Base-by-base conservation (phyloP, 1,140 invertebrate genomes). In the Musca vetustissima region DNA sequence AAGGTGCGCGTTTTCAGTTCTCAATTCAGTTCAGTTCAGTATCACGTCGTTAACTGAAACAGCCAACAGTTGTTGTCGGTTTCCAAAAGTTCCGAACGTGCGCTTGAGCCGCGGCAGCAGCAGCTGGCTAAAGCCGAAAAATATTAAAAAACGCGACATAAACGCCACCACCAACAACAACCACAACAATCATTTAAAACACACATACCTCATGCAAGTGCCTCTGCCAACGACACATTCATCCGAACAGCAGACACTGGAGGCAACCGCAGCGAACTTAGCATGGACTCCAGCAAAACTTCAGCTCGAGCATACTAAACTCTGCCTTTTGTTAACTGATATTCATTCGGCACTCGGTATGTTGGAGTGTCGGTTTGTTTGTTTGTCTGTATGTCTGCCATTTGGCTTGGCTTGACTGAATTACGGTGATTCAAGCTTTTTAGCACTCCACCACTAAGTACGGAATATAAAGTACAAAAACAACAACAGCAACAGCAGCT, bases 1-100 rank as follows among this genome's bases (percentile, higher is more conserved):
- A 66, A 66, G 64, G 64, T 47, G 49, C 64, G 43, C 64, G 43
- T 49, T 48, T 49, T n/a, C n/a, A n/a, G n/a, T n/a, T 9, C 64
- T 66, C 64, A 49, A n/a, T n/a, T n/a, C n/a, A n/a, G n/a, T 70
- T 43, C 36, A 43, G 36, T 43, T 43, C 69, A 70, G 50, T 70
- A 70, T 70, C 69, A 70, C 65, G 69, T 67, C 65, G 69, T 53
- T 55, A 61, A 70, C 69, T 70, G 50, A 70, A 69, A 67, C 28
- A 25, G 25, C 19, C 43, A 32, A 19, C 15, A 24, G 36, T 52
- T 50, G 50, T 32, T 36, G 32, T 17, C 28, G n/a, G n/a, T 24
- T 43, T 15, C 64, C 7, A 66, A 48, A 66, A 32, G 64, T 66
- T 66, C 49, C 43, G 24, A n/a, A 19, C 64, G 17, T 21, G 21